These are phyloP conservation scores for Brachyhypopomus gauderio DNA, from an alignment of 2,113 vertebrate species.

Conservation along the genomic window DNA sequence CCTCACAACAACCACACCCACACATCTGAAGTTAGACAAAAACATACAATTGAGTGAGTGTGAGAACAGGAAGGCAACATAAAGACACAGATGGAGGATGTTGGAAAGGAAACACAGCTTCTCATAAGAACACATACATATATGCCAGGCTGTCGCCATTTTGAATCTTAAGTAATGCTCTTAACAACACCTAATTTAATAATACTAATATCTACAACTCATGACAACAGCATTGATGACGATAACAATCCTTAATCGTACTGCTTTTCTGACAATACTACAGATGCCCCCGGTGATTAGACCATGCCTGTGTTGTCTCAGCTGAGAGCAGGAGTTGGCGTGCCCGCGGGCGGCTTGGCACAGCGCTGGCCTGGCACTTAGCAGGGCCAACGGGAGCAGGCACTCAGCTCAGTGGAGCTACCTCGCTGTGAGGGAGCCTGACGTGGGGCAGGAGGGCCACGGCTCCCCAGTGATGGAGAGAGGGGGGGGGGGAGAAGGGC, in stretches of 20 bases:
- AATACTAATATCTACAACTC: too few relatives aligned
- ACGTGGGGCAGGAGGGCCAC: not conserved
- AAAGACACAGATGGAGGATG: not conserved
- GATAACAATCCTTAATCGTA: not conserved
- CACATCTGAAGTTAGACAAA: conserved; percentile 7
- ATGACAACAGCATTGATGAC: not conserved
- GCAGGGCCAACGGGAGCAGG: conserved; percentile 12
- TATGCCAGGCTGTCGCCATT: too few relatives aligned
- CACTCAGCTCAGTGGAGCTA: conserved; percentile 6
- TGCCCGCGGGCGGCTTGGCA: conserved; percentile 3
- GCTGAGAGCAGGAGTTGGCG: not conserved
- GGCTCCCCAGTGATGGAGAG: not conserved
- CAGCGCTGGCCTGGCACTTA: conserved; percentile 13
- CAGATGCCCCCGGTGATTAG: conserved; percentile 3
- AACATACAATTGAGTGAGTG: not conserved
- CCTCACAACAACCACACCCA: conserved; percentile 12
- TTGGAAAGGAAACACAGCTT: too few relatives aligned
- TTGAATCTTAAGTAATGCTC: too few relatives aligned
- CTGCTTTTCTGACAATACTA: not conserved
- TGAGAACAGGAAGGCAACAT: conserved; percentile 10
- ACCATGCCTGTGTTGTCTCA: not conserved
- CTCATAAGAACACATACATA: too few relatives aligned
- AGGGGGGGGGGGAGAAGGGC: not conserved
- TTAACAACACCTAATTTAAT: too few relatives aligned
- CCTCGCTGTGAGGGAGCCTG: conserved; percentile 25